Evolutionary conservation across 2,113 vertebrate genomes (phyloP).

Genomic region (Bungarus multicinctus): DNA sequence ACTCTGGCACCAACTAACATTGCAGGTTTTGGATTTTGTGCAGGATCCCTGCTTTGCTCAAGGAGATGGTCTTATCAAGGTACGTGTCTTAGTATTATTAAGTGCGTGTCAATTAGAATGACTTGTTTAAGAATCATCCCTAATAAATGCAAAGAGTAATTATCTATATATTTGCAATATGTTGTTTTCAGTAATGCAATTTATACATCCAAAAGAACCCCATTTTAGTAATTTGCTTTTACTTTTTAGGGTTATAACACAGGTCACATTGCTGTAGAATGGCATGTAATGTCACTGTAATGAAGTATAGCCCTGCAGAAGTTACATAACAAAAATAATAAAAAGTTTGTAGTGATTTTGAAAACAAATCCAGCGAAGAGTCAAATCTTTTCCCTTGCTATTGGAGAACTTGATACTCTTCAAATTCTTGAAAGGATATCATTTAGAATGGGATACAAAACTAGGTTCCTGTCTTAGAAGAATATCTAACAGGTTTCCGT

Average conservation of each 20-base stretch:
- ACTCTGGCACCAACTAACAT: constrained; percentile 96
- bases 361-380: not conserved
- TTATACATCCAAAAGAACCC: not conserved
- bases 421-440: not conserved
- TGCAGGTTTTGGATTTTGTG: constrained; percentile 89
- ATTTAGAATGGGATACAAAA: not conserved
- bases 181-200: not conserved
- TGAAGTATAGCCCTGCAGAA: not conserved
- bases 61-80: constrained; percentile 95
- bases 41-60: constrained; percentile 91
- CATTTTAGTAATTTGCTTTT: not conserved
- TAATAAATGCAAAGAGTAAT: not conserved
- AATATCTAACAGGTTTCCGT: not conserved
- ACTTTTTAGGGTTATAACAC: not conserved
- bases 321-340: not conserved
- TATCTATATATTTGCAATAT: not conserved
- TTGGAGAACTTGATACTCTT: not conserved
- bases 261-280: not conserved
- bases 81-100: constrained; percentile 42
- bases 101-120: not conserved
- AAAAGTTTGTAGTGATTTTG: not conserved
- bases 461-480: not conserved
- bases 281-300: not conserved
- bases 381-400: not conserved
- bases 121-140: not conserved